Conservation (phyloP, 2,113 vertebrate species). For the Xiphorhynchus elegans region DNA sequence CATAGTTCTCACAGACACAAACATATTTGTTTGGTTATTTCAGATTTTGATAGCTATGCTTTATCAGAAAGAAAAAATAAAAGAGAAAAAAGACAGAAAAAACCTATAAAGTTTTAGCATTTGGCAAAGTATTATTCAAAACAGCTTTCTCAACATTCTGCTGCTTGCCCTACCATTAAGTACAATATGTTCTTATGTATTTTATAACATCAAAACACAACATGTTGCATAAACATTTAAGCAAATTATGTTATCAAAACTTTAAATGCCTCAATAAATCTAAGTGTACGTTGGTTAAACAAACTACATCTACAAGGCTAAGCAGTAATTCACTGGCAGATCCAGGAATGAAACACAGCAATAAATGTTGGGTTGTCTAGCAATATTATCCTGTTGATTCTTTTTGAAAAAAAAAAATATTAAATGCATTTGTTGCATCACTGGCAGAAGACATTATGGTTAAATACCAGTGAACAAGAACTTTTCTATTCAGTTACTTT, state of each 20-base stretch:
- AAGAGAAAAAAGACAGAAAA: background rate
- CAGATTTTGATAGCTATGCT: background rate
- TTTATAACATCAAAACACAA: conserved; percentile 10
- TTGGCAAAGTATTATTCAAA: conserved; percentile 38
- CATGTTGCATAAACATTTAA: conserved; percentile 25
- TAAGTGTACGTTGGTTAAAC: background rate
- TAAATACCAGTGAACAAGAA: conserved; percentile 29
- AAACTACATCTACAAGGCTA: background rate
- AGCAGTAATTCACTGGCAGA: background rate
- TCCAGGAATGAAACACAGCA: background rate
- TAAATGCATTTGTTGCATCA: conserved; percentile 36
- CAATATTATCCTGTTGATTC: background rate
- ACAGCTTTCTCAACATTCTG: conserved; percentile 41
- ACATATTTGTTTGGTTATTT: background rate
- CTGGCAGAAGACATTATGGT: conserved; percentile 5
- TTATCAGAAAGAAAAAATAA: background rate
- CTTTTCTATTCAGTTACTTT: conserved; percentile 24
- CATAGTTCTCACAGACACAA: background rate
- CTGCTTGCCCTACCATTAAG: conserved; percentile 33
- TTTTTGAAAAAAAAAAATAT: background rate
- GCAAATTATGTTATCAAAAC: conserved; percentile 7
- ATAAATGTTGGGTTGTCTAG: background rate
- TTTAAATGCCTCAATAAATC: background rate
- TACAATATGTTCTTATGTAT: conserved; percentile 37
- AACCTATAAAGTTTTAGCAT: background rate